Percentiles rank a stretch among this genome's conserved stretches.
These are phyloP conservation scores for Azorinus chamasolen DNA, from an alignment of 2,888 invertebrate genomes.

Conservation along the genomic window DNA sequence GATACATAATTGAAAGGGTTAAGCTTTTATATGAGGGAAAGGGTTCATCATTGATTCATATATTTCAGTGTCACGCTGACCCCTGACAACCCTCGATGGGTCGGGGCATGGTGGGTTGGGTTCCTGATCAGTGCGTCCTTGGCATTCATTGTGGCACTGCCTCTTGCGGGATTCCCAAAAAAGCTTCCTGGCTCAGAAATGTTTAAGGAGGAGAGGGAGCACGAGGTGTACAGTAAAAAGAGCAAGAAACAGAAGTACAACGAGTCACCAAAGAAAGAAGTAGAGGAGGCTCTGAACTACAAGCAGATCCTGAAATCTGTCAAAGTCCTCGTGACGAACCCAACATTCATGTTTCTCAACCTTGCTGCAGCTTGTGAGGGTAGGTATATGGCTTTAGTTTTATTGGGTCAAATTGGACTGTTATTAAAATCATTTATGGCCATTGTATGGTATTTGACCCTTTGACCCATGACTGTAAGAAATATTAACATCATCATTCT, in stretches of 20 bases:
- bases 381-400: conserved; percentile 27
- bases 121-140: conserved; percentile 92
- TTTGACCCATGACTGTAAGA: no score
- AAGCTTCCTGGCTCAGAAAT: conserved; percentile 82
- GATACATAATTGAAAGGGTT: no score
- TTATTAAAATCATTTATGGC: no score
- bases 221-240: conserved; percentile 76
- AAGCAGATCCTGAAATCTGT: conserved; percentile 77
- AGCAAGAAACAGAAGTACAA: conserved; percentile 18
- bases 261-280: conserved; percentile 10
- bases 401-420: no score
- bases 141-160: conserved; percentile 93
- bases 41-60: no score
- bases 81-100: conserved; percentile 89
- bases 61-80: conserved; percentile 71
- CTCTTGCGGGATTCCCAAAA: conserved; percentile 91
- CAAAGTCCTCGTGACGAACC: conserved; percentile 81
- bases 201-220: conserved; percentile 75
- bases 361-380: conserved; percentile 88
- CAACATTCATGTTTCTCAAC: conserved; percentile 85
- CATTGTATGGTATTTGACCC: no score
- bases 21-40: no score
- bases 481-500: no score
- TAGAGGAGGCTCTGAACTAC: conserved; percentile 50
- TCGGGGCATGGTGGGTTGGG: conserved; percentile 99